phyloP scores from a whole-genome alignment of 1,140 invertebrate species.

The Caenorhabditis brenneri region DNA sequence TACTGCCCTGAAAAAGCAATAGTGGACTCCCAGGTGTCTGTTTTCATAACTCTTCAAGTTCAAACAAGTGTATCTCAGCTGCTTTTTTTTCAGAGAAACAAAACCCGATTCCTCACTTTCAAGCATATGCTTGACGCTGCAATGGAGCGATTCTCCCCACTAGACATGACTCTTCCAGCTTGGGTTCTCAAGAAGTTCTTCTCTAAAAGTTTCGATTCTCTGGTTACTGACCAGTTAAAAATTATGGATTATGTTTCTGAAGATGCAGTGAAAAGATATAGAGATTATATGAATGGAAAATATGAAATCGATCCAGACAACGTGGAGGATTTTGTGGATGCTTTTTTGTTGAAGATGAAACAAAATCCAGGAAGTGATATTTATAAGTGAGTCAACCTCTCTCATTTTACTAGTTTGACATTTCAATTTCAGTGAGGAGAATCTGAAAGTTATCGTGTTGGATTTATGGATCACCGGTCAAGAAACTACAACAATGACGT shows the following conservation, averaged over 20 bases:
- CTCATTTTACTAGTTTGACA: constrained; percentile 73
- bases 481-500: constrained; percentile 60
- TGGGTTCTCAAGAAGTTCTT: not conserved
- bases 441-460: constrained; percentile 8
- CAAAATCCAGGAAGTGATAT: not conserved
- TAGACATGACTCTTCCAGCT: not conserved
- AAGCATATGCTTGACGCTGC: constrained; percentile 44
- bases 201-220: not conserved
- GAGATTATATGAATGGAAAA: constrained; percentile 69
- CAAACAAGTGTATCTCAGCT: no score
- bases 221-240: not conserved
- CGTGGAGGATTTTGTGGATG: not conserved
- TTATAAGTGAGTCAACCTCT: constrained; percentile 71
- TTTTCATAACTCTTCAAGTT: no score
- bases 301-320: not conserved
- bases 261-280: constrained; percentile 14
- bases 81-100: constrained; percentile 45
- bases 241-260: constrained; percentile 8
- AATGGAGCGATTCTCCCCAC: not conserved
- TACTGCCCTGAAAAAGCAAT: no score
- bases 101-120: constrained; percentile 9
- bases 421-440: constrained; percentile 35
- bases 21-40: no score
- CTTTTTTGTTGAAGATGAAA: not conserved
- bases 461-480: constrained; percentile 55